These are phyloP conservation scores for Exephanes ischioxanthus DNA, from an alignment of 2,888 invertebrate genomes.

Conservation along the genomic window DNA sequence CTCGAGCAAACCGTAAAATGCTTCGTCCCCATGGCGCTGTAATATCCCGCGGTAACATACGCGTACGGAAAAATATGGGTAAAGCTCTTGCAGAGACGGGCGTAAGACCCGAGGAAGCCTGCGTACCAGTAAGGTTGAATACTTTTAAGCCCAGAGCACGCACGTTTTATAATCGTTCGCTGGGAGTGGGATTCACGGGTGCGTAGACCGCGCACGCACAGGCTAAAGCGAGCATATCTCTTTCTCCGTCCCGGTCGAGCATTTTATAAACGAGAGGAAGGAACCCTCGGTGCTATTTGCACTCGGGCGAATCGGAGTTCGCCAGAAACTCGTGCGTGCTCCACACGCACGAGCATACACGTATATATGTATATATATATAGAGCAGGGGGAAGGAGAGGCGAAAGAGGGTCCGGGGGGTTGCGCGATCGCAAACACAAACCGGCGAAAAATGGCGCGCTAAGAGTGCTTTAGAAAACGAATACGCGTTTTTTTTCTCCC, in stretches of 20 bases:
- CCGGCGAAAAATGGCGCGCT: constrained; percentile 52
- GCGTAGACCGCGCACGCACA: constrained; percentile 27
- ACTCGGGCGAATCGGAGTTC: constrained; percentile 66
- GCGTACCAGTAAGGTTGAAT: constrained; percentile 26
- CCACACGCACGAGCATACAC: not conserved
- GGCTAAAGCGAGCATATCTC: not conserved
- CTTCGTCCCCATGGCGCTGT: constrained; percentile 16
- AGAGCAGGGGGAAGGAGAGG: constrained; percentile 48
- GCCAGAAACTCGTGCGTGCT: constrained; percentile 35
- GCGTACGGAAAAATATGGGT: constrained; percentile 19
- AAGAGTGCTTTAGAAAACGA: constrained; percentile 41
- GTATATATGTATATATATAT: constrained; percentile 14
- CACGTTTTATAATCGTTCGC: constrained; percentile 31
- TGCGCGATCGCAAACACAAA: constrained; percentile 45
- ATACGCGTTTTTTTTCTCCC: constrained; percentile 18
- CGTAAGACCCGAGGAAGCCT: constrained; percentile 12
- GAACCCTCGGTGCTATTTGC: constrained; percentile 65
- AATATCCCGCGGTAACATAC: not conserved
- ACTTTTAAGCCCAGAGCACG: constrained; percentile 23
- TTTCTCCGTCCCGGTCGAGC: constrained; percentile 13
- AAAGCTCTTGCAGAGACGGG: not conserved
- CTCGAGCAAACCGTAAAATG: constrained; percentile 55
- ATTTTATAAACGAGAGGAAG: constrained; percentile 54
- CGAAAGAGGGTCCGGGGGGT: constrained; percentile 24
- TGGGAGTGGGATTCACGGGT: constrained; percentile 34